Conservation (phyloP, 2,797 vertebrate genomes). For the Sylvia borin region DNA sequence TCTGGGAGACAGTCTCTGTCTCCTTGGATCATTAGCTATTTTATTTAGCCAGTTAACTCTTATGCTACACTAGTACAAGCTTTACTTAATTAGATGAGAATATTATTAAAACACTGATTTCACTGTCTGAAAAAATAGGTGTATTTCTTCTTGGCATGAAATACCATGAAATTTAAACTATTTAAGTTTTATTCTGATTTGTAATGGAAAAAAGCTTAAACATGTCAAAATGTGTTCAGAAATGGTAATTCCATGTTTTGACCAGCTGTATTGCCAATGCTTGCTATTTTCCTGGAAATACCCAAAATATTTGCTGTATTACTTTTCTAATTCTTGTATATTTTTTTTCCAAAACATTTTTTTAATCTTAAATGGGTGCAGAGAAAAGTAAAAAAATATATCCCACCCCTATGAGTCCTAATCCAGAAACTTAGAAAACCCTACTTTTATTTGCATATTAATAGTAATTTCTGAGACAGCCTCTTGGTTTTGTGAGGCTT, state of each 20-base stretch:
- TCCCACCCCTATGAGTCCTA: not conserved
- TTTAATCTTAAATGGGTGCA: not conserved
- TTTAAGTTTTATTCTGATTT: not conserved
- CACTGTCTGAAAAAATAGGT: not conserved
- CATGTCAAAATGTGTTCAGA: not conserved
- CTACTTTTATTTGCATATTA: not conserved
- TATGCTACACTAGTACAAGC: not conserved
- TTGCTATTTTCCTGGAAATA: constrained; percentile 16
- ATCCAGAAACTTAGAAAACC: not conserved
- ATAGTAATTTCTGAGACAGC: not conserved
- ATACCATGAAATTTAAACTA: not conserved
- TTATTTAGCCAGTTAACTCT: not conserved
- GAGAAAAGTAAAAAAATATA: not conserved
- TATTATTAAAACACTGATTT: not conserved
- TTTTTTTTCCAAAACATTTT: not conserved
- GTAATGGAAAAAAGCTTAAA: not conserved
- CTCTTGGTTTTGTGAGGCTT: not conserved
- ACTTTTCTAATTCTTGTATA: not conserved
- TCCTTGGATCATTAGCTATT: not conserved
- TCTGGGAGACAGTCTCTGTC: not conserved
- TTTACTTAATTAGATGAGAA: not conserved
- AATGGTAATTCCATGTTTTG: not conserved
- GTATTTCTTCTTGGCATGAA: not conserved
- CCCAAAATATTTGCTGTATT: not conserved
- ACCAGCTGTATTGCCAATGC: not conserved